phyloP scores from a whole-genome alignment of 2,797 vertebrate species.

The Labroides dimidiatus region DNA sequence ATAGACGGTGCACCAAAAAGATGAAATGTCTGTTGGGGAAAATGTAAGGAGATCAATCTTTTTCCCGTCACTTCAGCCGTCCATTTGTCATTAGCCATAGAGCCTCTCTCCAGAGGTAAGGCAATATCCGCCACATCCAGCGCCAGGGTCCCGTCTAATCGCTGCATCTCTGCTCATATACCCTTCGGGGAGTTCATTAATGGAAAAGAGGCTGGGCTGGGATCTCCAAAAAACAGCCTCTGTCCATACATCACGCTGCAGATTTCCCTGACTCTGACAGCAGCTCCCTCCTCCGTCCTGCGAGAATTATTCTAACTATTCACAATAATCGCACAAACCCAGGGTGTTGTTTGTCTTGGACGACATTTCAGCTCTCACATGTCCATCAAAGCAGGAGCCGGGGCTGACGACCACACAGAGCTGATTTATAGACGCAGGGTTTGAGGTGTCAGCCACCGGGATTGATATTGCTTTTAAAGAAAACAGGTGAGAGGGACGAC shows the following conservation, averaged over 20 bases:
- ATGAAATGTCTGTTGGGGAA: slow-evolving; percentile 41
- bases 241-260: slow-evolving; percentile 49
- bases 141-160: slow-evolving; percentile 41
- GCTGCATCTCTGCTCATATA: slow-evolving; percentile 61
- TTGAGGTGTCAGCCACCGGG: slow-evolving; percentile 28
- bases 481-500: slow-evolving; percentile 42
- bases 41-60: slow-evolving; percentile 58
- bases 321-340: slow-evolving; percentile 57
- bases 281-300: slow-evolving; percentile 38
- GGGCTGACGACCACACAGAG: slow-evolving; percentile 58
- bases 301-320: slow-evolving; percentile 57
- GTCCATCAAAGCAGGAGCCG: slow-evolving; percentile 50
- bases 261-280: slow-evolving; percentile 52
- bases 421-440: slow-evolving; percentile 13
- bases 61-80: slow-evolving; percentile 40
- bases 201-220: slow-evolving; percentile 13
- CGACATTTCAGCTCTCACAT: slow-evolving; percentile 31
- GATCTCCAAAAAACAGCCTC: slow-evolving; percentile 48
- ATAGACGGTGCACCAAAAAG: slow-evolving; percentile 24
- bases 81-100: slow-evolving; percentile 67
- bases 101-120: slow-evolving; percentile 54
- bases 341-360: slow-evolving; percentile 70
- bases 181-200: slow-evolving; percentile 65
- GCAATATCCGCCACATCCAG: slow-evolving; percentile 70
- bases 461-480: slow-evolving; percentile 53